A percentile compares a stretch with the other conserved stretches of the same genome.
phyloP scores from a whole-genome alignment of 2,113 vertebrate genomes.

The Pithys albifrons region DNA sequence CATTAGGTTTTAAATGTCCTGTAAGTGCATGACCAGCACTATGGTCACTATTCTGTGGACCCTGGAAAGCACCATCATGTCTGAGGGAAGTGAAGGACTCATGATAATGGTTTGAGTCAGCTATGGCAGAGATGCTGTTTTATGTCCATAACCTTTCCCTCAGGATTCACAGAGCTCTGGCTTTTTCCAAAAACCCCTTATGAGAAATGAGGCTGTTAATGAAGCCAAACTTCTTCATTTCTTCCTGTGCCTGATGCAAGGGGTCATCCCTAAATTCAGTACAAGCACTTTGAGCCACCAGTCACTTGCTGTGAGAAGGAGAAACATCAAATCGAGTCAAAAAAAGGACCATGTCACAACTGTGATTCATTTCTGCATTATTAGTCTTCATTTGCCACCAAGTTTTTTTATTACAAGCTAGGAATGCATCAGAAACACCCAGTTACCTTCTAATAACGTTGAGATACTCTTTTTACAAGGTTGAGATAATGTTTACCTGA shows the following conservation, averaged over 20 bases:
- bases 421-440: background rate
- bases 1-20: background rate
- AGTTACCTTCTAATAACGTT: background rate
- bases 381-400: background rate
- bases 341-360: background rate
- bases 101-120: rapidly evolving
- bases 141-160: background rate
- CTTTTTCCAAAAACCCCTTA: background rate
- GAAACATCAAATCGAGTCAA: rapidly evolving
- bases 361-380: background rate
- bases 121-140: background rate
- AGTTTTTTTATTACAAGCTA: background rate
- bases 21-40: background rate
- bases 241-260: background rate
- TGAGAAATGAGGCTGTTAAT: background rate
- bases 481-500: background rate
- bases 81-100: background rate
- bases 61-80: background rate
- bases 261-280: background rate
- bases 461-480: background rate
- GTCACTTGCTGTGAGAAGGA: background rate
- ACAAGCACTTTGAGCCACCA: background rate
- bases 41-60: background rate
- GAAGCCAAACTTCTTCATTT: background rate
- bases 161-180: background rate